Evolutionary conservation across 2,888 invertebrate species (phyloP).

Genomic region (Rotaria socialis): DNA sequence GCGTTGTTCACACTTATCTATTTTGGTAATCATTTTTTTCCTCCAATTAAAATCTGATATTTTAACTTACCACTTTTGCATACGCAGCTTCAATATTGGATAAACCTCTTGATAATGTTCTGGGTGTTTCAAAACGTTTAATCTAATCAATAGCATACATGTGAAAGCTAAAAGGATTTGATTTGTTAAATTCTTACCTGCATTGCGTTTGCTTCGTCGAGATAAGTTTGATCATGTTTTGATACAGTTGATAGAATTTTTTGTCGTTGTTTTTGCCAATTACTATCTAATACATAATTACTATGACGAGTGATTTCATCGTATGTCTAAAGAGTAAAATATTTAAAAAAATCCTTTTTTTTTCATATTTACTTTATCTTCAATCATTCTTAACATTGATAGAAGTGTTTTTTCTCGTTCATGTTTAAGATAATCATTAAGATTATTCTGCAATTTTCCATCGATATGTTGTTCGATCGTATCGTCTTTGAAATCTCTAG

Average conservation of each 20-base stretch:
- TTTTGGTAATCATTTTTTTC: too few relatives aligned
- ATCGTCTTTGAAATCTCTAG: background rate
- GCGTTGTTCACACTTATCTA: too few relatives aligned
- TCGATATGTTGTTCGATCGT: background rate
- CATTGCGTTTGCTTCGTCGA: background rate
- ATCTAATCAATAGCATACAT: background rate
- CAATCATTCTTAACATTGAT: conserved; percentile 33
- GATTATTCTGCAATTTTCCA: background rate
- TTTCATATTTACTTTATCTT: conserved; percentile 4
- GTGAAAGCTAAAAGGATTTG: too few relatives aligned
- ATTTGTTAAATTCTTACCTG: background rate
- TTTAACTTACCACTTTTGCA: conserved; percentile 7
- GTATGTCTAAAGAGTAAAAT: background rate
- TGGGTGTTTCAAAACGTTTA: conserved; percentile 19
- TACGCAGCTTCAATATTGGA: conserved; percentile 8
- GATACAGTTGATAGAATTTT: background rate
- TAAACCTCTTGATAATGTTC: conserved; percentile 31
- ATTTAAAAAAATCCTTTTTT: background rate
- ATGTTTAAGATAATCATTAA: conserved; percentile 23
- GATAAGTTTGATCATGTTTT: conserved; percentile 25
- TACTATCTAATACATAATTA: background rate
- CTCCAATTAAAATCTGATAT: too few relatives aligned
- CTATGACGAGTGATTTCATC: conserved; percentile 28
- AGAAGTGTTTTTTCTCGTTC: conserved; percentile 25
- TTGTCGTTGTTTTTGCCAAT: conserved; percentile 33